Conservation (phyloP, 2,797 vertebrate species). For the Manis javanica region DNA sequence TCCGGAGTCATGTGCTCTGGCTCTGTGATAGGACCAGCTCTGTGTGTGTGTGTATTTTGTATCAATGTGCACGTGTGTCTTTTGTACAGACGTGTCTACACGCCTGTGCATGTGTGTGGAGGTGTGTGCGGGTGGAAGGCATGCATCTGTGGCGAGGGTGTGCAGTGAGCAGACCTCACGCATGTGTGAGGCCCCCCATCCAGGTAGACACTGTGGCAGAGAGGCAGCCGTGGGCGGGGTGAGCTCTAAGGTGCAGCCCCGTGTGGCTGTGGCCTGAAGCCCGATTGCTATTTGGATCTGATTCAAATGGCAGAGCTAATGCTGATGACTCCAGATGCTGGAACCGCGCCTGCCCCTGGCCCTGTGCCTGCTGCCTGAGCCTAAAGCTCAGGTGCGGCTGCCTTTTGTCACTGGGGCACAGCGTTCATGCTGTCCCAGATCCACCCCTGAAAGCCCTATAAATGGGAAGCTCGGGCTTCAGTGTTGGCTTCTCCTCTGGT, state of each 20-base stretch:
- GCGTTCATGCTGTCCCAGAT: not conserved
- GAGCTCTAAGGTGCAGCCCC: not conserved
- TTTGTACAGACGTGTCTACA: not conserved
- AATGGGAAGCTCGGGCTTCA: slow-evolving; percentile 36
- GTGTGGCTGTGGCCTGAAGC: not conserved
- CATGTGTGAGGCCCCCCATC: not conserved
- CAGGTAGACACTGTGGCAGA: not conserved
- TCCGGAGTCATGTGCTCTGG: not conserved
- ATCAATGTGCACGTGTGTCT: not conserved
- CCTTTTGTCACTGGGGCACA: not conserved
- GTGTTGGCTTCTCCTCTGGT: not conserved
- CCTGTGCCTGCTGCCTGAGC: too few relatives aligned
- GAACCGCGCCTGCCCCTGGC: too few relatives aligned
- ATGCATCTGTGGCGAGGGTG: not conserved
- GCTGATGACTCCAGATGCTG: too few relatives aligned
- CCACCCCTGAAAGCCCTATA: slow-evolving; percentile 52
- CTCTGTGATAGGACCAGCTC: too few relatives aligned
- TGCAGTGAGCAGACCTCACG: not conserved
- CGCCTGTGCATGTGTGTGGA: not conserved
- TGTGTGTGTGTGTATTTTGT: not conserved
- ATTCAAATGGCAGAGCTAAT: not conserved
- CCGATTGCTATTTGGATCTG: not conserved
- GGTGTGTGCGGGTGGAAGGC: not conserved
- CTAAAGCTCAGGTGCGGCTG: not conserved
- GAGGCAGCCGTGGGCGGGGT: not conserved